Evolutionary conservation across 1,140 invertebrate species (phyloP).

Genomic region (Cyclina sinensis): DNA sequence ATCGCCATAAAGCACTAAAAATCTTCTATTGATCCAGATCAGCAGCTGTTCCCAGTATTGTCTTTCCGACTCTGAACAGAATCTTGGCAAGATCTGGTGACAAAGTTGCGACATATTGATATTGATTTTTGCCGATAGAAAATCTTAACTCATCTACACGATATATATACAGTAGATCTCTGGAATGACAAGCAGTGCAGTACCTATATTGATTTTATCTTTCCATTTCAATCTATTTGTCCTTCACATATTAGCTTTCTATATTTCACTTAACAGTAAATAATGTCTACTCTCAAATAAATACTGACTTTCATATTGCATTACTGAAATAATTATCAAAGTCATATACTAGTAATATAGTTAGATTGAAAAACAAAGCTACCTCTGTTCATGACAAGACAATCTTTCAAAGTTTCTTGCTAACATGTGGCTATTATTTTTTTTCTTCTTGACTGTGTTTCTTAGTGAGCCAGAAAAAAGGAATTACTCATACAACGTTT

Average conservation of each 20-base stretch:
- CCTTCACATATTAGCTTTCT: background rate
- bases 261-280: background rate
- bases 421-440: too few species aligned
- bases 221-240: constrained; percentile 1
- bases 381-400: too few species aligned
- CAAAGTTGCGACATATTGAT: constrained; percentile 35
- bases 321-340: background rate
- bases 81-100: constrained; percentile 57
- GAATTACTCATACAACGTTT: too few species aligned
- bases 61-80: constrained; percentile 46
- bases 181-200: background rate
- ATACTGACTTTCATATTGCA: background rate
- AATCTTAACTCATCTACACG: constrained; percentile 51
- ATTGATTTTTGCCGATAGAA: constrained; percentile 54
- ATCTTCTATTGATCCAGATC: constrained; percentile 56
- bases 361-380: too few species aligned
- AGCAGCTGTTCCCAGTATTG: constrained; percentile 50
- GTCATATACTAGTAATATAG: too few species aligned
- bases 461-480: too few species aligned
- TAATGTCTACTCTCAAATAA: background rate
- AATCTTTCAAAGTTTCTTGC: too few species aligned
- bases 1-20: constrained; percentile 50
- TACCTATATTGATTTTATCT: constrained; percentile 17
- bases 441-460: too few species aligned
- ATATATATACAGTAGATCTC: constrained; percentile 28